Evolutionary conservation across 1,140 invertebrate species (phyloP), one percentile per base, ranked within the genome.

Genomic region (Pseudomyrmex sp.): DNA sequence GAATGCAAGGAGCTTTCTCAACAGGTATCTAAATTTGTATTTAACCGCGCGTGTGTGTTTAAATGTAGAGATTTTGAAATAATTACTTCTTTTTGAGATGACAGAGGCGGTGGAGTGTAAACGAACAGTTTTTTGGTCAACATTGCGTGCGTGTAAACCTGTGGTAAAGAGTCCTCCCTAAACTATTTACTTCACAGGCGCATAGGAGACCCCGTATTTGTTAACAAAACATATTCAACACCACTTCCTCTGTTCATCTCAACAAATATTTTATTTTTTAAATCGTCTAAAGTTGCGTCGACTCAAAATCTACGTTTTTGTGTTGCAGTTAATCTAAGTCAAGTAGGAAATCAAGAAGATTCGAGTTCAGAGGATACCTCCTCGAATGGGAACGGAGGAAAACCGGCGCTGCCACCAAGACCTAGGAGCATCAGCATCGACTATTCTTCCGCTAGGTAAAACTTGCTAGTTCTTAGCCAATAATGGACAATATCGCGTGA

Each of bases 291-390:
- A 13, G 7, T 26, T 8, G 7, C 20, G 3, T 70, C 50, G 59
- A 26, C 2, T 46, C 58, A 52, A 75, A 26, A 52, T 68, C n/a
- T 61, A 59, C 1, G 52, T 26, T 83, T 26, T 83, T 61, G 13
- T 82, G 74, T 90, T 87, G 2, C 90, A 96, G 95, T 96, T 87
- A 96, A 96, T 93, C 94, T 97, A 84, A 96, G 95, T 88, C 95
- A 95, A 90, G 95, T 95, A 59, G 96, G 95, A 75, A 94, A 95
- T 79, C 96, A 97, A 83, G 97, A 97, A 91, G 97, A 97, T 93
- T 97, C 97, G 52, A 96, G 97, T 89, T 97, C 97, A 1, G 96
- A 96, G 93, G 97, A 97, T 85, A 95, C 93, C 35, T 94, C 93
- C 23, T 94, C 94, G 61, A 93, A 95, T 75, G 93, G 93, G 63